A percentile compares a stretch with the other conserved stretches of the same genome.
Conservation (phyloP, 2,113 vertebrate species). For the Alaudala cheleensis region DNA sequence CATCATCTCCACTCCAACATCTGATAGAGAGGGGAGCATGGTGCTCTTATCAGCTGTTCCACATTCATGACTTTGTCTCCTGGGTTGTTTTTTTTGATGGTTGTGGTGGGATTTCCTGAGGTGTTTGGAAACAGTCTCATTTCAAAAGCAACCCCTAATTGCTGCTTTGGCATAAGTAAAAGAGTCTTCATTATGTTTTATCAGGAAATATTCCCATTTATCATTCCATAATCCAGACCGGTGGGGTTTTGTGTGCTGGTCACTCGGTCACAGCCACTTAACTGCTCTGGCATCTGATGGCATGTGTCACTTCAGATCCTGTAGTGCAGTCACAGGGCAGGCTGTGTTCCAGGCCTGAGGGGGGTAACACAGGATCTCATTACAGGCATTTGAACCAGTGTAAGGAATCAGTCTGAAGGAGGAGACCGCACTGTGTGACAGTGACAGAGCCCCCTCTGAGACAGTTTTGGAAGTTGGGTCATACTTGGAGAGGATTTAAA, state of each 20-base stretch:
- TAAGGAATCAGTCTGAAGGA: neutral
- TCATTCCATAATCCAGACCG: neutral
- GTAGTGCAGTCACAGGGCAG: fast-evolving
- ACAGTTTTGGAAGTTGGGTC: neutral
- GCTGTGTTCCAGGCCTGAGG: neutral
- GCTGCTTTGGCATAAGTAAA: neutral
- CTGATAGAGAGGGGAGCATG: neutral
- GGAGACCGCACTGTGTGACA: neutral
- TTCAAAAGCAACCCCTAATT: neutral
- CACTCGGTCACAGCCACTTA: neutral
- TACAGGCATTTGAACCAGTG: neutral
- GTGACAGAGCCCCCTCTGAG: neutral
- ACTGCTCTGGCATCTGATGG: neutral
- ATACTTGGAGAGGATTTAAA: neutral
- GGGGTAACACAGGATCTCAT: neutral
- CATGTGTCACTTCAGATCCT: neutral
- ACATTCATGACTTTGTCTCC: neutral
- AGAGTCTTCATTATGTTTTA: neutral
- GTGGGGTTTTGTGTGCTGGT: neutral
- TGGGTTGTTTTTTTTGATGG: neutral
- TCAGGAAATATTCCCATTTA: neutral
- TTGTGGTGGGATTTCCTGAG: neutral
- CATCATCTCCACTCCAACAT: neutral
- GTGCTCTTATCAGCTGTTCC: neutral
- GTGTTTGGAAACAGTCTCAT: neutral